Conservation (phyloP, 2,888 invertebrate species). For the Lissocephala sabroskyi region DNA sequence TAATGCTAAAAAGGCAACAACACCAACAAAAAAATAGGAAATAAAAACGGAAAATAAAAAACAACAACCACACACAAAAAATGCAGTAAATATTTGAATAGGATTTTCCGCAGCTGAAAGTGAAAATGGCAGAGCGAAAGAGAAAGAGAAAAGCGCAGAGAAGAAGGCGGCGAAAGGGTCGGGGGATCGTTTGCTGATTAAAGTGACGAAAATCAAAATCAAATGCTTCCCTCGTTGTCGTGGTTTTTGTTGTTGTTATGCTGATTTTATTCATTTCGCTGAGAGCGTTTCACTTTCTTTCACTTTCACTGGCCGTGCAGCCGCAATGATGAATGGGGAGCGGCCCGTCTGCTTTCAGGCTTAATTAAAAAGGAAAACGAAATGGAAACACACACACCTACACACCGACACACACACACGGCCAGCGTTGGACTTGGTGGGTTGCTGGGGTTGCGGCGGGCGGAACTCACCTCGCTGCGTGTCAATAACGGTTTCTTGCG, state of each 20-base stretch:
- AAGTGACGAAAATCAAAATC: slow-evolving; percentile 23
- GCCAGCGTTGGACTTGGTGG: too few relatives aligned
- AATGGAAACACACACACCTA: slow-evolving; percentile 9
- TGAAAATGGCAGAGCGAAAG: slow-evolving; percentile 9
- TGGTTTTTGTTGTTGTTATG: neutral
- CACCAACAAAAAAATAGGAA: neutral
- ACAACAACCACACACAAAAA: neutral
- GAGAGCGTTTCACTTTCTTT: neutral
- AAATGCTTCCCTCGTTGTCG: too few relatives aligned
- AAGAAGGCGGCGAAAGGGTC: slow-evolving; percentile 6
- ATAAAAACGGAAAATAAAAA: neutral
- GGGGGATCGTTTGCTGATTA: slow-evolving; percentile 21
- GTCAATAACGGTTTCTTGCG: slow-evolving; percentile 70
- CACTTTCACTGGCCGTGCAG: too few relatives aligned
- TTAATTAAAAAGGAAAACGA: too few relatives aligned
- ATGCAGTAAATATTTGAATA: neutral
- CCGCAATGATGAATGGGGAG: neutral
- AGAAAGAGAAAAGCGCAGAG: slow-evolving; percentile 2
- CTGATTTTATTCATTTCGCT: slow-evolving; percentile 1
- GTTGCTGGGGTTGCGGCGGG: too few relatives aligned
- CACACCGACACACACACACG: slow-evolving; percentile 13
- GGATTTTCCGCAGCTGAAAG: slow-evolving; percentile 2
- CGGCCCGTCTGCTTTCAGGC: too few relatives aligned
- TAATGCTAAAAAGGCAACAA: too few relatives aligned
- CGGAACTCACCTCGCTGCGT: slow-evolving; percentile 74